Evolutionary conservation across 2,888 invertebrate genomes (phyloP).

Genomic region (Hirtodrosophila alboralis): DNA sequence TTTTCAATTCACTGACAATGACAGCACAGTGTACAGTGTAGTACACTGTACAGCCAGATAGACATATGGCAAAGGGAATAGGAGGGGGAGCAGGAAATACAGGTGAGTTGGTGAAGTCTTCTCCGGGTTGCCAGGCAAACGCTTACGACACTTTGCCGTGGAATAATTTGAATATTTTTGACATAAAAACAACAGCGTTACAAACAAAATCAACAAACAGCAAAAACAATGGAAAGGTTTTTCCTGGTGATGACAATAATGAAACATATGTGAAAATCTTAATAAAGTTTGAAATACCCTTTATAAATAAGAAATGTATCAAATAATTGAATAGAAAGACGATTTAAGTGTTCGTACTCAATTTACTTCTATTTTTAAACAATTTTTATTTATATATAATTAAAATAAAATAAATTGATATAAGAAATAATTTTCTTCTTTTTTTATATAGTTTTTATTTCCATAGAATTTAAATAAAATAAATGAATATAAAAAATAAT

Average conservation of each 20-base stretch:
- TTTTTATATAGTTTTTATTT: too few species aligned
- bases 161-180: slow-evolving; percentile 75
- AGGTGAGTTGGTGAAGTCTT: slow-evolving; percentile 7
- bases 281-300: slow-evolving; percentile 39
- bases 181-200: slow-evolving; percentile 71
- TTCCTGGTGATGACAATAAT: slow-evolving; percentile 41
- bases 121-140: slow-evolving; percentile 35
- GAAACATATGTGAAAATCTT: slow-evolving; percentile 4
- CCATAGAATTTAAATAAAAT: too few species aligned
- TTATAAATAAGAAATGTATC: not conserved
- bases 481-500: too few species aligned
- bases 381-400: too few species aligned
- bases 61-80: not conserved
- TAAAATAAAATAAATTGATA: too few species aligned
- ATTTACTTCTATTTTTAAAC: too few species aligned
- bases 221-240: slow-evolving; percentile 35
- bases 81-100: slow-evolving; percentile 7
- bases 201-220: slow-evolving; percentile 65
- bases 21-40: slow-evolving; percentile 35
- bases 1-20: slow-evolving; percentile 80
- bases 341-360: too few species aligned
- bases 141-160: slow-evolving; percentile 46
- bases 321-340: too few species aligned
- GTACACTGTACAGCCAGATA: slow-evolving; percentile 3
- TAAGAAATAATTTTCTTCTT: too few species aligned